These are phyloP conservation scores for Hemiprocne comata DNA, from an alignment of 2,113 vertebrate species.

Conservation along the genomic window DNA sequence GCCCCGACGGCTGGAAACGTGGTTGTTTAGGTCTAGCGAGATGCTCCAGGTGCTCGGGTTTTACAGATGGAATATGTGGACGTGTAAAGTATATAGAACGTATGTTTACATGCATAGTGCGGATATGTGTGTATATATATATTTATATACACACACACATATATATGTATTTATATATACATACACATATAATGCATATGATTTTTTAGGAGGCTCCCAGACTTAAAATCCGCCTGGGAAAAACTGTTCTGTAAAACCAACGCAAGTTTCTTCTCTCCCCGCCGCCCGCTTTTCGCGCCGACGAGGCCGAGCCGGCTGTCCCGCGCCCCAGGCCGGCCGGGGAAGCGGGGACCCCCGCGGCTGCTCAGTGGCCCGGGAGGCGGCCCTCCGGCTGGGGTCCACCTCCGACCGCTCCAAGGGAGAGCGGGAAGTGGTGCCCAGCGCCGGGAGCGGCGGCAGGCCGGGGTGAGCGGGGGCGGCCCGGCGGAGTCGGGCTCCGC, in stretches of 20 bases:
- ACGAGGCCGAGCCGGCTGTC: not conserved
- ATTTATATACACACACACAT: too few species aligned
- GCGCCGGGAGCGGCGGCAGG: not conserved
- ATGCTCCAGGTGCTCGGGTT: not conserved
- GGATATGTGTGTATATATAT: not conserved
- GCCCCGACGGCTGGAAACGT: not conserved
- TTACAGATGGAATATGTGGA: not conserved
- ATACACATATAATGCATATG: accelerated
- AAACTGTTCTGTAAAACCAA: not conserved
- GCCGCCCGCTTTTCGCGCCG: not conserved
- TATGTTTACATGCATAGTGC: not conserved
- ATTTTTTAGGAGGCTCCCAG: not conserved
- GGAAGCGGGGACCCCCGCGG: not conserved
- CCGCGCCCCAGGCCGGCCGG: not conserved
- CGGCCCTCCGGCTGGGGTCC: not conserved
- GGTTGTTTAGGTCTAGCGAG: not conserved
- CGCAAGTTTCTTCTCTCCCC: not conserved
- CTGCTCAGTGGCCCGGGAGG: not conserved
- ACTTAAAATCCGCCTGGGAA: not conserved
- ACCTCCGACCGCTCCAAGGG: not conserved
- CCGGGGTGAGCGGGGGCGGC: not conserved
- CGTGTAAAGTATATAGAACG: not conserved
- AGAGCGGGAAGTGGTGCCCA: not conserved
- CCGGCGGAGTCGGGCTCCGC: not conserved
- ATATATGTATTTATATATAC: not conserved